Base-by-base conservation (phyloP, 2,888 invertebrate species). In the Melieria crassipennis region DNA sequence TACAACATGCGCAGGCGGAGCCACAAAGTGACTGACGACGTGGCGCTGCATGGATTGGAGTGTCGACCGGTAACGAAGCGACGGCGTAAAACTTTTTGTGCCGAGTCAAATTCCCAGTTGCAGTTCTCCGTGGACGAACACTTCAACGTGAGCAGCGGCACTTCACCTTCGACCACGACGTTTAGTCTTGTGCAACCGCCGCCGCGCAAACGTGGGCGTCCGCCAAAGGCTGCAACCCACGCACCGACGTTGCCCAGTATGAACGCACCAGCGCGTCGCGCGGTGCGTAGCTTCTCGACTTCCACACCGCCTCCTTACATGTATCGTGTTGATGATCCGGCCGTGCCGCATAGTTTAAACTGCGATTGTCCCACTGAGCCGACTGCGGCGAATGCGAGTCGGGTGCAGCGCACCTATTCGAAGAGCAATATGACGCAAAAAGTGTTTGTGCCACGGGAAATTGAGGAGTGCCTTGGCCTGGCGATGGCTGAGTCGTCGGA, bases 361-460 rank as follows among this genome's bases (percentile, higher is more conserved):
- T 68, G 67, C 60, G 73, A 72, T 58, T 76, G 71, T 60, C 72
- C 71, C 50, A 43, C 71, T 13, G 72, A 70, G 3, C 58, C 48
- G 10, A 45, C 69, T 16, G 65, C 56, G 16, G 9, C 16, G 4
- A 55, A 55, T 11, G 65, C 68, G n/a, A 48, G 63, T 60, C 61
- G 69, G 60, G 72, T 78, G 63, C 73, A 75, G 70, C 76, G 75
- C 43, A 77, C 78, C 42, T 79, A 79, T 74, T 78, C 78, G 46
- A 77, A 75, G 62, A 70, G 62, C 69, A 77, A 75, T 67, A 63
- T 76, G 65, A 68, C 78, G 52, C 73, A 78, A 68, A 76, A 77
- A 68, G 76, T 79, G 48, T 80, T 79, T 75, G 79, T 80, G 52
- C 80, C 80, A 64, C 78, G 79, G 61, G 80, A 79, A 63, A 75